Evolutionary conservation across 2,888 invertebrate genomes (phyloP), one percentile per base, ranked within the genome.

Genomic region (Magallana nippona): DNA sequence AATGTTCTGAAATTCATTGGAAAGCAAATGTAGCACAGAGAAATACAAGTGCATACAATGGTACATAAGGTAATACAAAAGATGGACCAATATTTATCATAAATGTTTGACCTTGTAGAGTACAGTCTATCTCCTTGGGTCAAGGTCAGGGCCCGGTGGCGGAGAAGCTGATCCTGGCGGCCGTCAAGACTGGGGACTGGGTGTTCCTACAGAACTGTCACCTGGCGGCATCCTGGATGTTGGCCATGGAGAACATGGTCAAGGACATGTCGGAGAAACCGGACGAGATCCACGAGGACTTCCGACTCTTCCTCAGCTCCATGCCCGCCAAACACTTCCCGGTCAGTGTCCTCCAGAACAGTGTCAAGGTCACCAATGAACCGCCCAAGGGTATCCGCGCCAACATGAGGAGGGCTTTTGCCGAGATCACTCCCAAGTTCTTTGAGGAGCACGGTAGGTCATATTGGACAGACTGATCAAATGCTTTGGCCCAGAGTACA

Each of bases 381-480:
- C 94, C 94, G 5, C 94, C 94, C 0, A 95, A 94, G 87, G 94
- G 94, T n/a, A 88, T 94, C 19, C 89, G 94, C 71, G 93, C 97
- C 0, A 98, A 98, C 95, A 97, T 98, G 0, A 97, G 97, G 93
- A 96, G 96, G 27, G 96, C 96, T 0, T 97, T 98, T 91, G 96
- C 96, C 86, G 96, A 96, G 93, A 97, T 98, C 91, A 97, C 97
- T 0, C 95, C 95, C 0, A 97, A 96, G 82, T 97, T 97, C 94
- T 98, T 98, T 92, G 97, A 98, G 94, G 95, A 96, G 87, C 96
- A 98, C 93, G 95, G 97, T 97, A 94, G 94, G 94, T 91, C 62
- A 27, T 32, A 5, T 13, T 82, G 19, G 3, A 0, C 44, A 44
- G 44, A 44, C 44, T 5, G 44, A 44, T 44, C 0, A 8, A 0